These are phyloP conservation scores for Ptilorrhoa leucosticta DNA, from an alignment of 2,113 vertebrate genomes.

Conservation along the genomic window DNA sequence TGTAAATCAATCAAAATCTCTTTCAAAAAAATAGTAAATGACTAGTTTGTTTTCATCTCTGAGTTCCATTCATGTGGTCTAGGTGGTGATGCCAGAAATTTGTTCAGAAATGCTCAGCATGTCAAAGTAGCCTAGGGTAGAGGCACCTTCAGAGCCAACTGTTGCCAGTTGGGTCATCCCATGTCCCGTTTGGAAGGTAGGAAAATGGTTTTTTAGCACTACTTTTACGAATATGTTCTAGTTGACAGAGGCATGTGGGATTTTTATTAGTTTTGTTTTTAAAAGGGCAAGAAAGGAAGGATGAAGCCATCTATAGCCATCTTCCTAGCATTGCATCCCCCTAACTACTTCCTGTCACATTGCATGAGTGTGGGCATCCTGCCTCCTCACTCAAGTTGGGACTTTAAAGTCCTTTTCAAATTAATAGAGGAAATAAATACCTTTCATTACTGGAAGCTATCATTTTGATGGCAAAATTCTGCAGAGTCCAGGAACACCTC, in stretches of 20 bases:
- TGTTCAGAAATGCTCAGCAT: not conserved
- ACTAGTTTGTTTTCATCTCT: not conserved
- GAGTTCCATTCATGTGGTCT: rapidly evolving
- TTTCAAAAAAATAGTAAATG: not conserved
- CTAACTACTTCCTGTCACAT: not conserved
- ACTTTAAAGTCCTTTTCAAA: not conserved
- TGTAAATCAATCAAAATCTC: not conserved
- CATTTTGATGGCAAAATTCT: not conserved
- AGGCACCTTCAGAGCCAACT: not conserved
- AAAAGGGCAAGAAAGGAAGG: not conserved
- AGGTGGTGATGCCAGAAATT: not conserved
- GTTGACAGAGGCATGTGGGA: not conserved
- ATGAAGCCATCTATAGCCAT: not conserved
- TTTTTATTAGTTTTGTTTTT: not conserved
- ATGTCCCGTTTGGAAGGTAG: not conserved
- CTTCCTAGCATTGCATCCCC: not conserved
- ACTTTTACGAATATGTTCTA: not conserved
- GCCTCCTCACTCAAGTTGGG: not conserved
- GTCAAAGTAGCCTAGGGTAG: not conserved
- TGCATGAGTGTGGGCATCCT: rapidly evolving
- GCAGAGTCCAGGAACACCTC: not conserved
- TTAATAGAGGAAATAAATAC: not conserved
- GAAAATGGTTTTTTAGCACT: rapidly evolving
- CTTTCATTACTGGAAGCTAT: not conserved
- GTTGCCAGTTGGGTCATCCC: not conserved